A percentile compares a stretch with the other conserved stretches of the same genome.
Evolutionary conservation across 2,797 vertebrate genomes (phyloP).

Genomic region (Notamacropus eugenii): DNA sequence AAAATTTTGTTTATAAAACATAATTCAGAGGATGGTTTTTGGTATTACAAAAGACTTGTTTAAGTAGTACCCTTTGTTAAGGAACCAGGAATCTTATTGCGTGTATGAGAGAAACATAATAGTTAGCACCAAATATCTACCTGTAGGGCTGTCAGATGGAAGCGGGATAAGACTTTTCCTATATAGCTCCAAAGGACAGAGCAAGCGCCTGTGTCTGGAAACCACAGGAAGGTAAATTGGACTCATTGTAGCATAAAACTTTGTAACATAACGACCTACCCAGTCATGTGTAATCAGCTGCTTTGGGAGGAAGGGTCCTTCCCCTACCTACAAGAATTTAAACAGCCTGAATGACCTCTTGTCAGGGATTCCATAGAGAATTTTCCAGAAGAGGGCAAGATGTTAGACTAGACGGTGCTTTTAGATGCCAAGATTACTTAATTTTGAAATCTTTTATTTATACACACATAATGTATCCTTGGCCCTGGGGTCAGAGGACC

Average conservation of each 20-base stretch:
- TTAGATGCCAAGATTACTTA: background rate
- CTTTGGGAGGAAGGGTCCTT: background rate
- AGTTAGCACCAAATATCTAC: background rate
- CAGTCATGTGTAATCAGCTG: background rate
- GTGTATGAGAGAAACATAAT: background rate
- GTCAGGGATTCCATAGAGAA: background rate
- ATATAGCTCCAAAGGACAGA: background rate
- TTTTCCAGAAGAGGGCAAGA: background rate
- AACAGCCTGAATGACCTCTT: background rate
- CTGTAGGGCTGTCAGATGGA: background rate
- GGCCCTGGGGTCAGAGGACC: background rate
- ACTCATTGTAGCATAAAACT: background rate
- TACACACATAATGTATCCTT: background rate
- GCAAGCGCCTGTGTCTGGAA: background rate
- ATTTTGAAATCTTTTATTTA: background rate
- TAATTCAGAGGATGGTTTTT: constrained; percentile 47
- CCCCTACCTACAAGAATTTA: background rate
- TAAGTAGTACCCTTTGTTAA: constrained; percentile 18
- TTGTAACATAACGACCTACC: background rate
- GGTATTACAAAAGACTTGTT: constrained; percentile 53
- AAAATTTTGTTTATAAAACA: constrained; percentile 46
- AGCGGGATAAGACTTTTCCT: background rate
- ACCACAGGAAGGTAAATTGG: background rate
- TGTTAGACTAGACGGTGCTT: background rate
- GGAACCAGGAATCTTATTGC: background rate